Conservation (phyloP, 2,113 vertebrate species). For the Larimichthys polyactis region DNA sequence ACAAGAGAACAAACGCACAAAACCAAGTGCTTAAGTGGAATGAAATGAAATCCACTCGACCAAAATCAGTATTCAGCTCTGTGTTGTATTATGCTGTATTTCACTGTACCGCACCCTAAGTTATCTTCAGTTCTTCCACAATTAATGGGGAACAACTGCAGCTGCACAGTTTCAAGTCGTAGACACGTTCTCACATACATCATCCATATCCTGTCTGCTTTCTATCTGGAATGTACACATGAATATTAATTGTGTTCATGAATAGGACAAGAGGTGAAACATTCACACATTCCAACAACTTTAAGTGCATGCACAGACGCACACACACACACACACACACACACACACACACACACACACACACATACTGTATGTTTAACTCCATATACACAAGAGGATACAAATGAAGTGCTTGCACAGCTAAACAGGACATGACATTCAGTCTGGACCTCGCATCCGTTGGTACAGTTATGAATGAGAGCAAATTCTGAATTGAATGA, state of each 20-base stretch:
- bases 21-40: neutral
- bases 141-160: neutral
- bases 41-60: conserved; percentile 1
- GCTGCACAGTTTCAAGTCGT: conserved; percentile 15
- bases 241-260: conserved; percentile 8
- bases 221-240: conserved; percentile 46
- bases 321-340: too few species aligned
- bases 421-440: conserved; percentile 7
- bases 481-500: neutral
- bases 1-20: neutral
- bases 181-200: conserved; percentile 38
- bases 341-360: neutral
- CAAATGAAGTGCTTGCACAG: neutral
- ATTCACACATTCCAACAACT: conserved; percentile 20
- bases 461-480: neutral
- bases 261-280: neutral
- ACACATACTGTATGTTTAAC: neutral
- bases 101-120: conserved; percentile 1
- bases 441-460: conserved; percentile 3
- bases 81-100: conserved; percentile 2
- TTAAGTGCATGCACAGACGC: neutral
- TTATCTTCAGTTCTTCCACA: neutral
- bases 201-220: conserved; percentile 26
- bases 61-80: neutral
- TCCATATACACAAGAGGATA: neutral